Evolutionary conservation across 2,888 invertebrate genomes (phyloP), one percentile per base, ranked within the genome.

Genomic region (Zhuqinia jingwanae): DNA sequence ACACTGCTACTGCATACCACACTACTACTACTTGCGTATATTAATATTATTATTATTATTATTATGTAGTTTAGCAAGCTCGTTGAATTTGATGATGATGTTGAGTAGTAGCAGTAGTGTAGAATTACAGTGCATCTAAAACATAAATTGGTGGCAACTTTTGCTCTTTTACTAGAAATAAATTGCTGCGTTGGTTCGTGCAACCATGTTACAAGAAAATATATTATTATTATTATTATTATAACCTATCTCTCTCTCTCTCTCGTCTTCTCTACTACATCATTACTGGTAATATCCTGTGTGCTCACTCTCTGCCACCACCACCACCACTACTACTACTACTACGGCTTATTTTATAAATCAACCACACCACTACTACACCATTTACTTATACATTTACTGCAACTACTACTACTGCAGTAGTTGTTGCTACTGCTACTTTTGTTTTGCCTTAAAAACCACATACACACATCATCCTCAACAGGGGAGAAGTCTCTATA

Each of bases 211-310:
- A 73, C 60, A 82, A 82, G 81, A 82, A 73, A 36, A 36, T 6
- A 56, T 81, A 81, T 80, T 80, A 70, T 76, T 53, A 76, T 76
- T 76, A 60, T 60, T 75, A 75, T 68, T 68, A 68, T 27, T 70
- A 47, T 27, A 45, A 27, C 47, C 70, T 45, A 68, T 68, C 68
- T 68, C 68, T 22, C 63, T 30, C 36, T 36, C 58, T 60, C n/a
- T 75, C 63, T 81, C 15, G 36, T 53, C 25, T 25, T 15, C 22
- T 58, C 58, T 70, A 73, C 58, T 73, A 81, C 70, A 58, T 70
- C 81, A 81, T 81, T 56, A 81, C 60, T 68, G 58, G 36, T 47
- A 70, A 75, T 81, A 81, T 81, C 81, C 60, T 82, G 60, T 82
- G 73, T 30, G 42, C 17, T 10, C 11, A 42, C 17, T 17, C 22